These are phyloP conservation scores for Nannoperca australis DNA, from an alignment of 2,797 vertebrate genomes.

Conservation along the genomic window DNA sequence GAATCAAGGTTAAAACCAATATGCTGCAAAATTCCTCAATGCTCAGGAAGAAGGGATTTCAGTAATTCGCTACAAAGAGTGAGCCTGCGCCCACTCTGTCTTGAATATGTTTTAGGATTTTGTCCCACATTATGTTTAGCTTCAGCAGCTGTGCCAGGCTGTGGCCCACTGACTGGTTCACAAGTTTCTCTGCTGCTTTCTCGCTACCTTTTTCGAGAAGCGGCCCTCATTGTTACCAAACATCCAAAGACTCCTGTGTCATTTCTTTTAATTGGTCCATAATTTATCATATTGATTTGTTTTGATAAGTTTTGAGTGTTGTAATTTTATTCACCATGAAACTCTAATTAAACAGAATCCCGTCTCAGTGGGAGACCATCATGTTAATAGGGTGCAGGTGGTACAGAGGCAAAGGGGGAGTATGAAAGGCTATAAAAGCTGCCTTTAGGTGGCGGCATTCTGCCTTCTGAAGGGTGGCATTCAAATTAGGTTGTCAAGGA, in stretches of 20 bases:
- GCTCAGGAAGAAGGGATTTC: conserved; percentile 73
- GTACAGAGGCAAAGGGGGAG: conserved; percentile 37
- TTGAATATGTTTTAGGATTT: conserved; percentile 66
- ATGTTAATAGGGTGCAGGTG: conserved; percentile 59
- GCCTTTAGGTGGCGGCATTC: conserved; percentile 86
- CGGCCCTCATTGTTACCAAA: conserved; percentile 41
- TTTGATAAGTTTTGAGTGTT: conserved; percentile 56
- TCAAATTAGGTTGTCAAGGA: conserved; percentile 52
- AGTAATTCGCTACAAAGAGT: conserved; percentile 65
- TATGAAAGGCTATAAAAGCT: conserved; percentile 61
- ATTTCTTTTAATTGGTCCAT: conserved; percentile 50
- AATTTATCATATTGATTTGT: conserved; percentile 59
- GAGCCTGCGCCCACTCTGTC: conserved; percentile 50
- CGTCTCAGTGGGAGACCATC: conserved; percentile 35
- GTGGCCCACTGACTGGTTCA: conserved; percentile 43
- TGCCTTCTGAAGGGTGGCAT: conserved; percentile 67
- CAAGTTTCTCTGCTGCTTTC: conserved; percentile 24
- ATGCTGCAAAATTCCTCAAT: conserved; percentile 74
- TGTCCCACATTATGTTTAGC: conserved; percentile 58
- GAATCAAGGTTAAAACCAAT: conserved; percentile 86
- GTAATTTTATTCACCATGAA: conserved; percentile 57
- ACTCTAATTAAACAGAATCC: conserved; percentile 54
- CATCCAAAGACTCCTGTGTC: conserved; percentile 29
- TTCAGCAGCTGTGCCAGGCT: conserved; percentile 43
- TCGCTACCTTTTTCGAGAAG: conserved; percentile 10